Conservation (phyloP, 2,113 vertebrate genomes). For the Myrmophylax atrothorax region DNA sequence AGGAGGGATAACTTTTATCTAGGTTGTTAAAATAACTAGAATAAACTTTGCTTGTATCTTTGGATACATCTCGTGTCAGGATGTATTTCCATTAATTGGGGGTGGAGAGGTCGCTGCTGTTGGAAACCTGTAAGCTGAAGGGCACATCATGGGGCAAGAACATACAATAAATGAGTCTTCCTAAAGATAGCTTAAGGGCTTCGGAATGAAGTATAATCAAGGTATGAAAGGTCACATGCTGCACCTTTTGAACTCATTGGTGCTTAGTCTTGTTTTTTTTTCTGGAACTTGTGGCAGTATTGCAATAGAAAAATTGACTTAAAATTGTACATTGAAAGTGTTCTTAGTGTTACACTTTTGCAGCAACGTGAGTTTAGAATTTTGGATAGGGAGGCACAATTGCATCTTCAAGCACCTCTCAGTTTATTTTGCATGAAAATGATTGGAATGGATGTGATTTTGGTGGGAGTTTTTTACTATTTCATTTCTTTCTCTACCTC, state of each 20-base stretch:
- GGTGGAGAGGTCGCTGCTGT: not conserved
- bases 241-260: not conserved
- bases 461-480: rapidly evolving
- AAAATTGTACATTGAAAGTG: not conserved
- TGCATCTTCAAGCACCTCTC: not conserved
- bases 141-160: not conserved
- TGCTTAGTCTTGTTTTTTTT: not conserved
- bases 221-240: not conserved
- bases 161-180: not conserved
- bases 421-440: not conserved
- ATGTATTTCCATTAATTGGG: not conserved
- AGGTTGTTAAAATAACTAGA: not conserved
- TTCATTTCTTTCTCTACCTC: not conserved
- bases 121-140: not conserved
- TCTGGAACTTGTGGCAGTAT: not conserved
- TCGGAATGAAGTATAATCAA: not conserved
- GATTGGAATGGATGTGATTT: not conserved
- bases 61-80: not conserved
- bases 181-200: not conserved
- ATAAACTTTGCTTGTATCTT: not conserved
- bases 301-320: not conserved
- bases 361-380: not conserved
- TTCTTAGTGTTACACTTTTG: not conserved
- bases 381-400: not conserved
- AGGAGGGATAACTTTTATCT: not conserved